A percentile compares a stretch with the other conserved stretches of the same genome.
Evolutionary conservation across 2,797 vertebrate species (phyloP).

Genomic region (Labroides dimidiatus): DNA sequence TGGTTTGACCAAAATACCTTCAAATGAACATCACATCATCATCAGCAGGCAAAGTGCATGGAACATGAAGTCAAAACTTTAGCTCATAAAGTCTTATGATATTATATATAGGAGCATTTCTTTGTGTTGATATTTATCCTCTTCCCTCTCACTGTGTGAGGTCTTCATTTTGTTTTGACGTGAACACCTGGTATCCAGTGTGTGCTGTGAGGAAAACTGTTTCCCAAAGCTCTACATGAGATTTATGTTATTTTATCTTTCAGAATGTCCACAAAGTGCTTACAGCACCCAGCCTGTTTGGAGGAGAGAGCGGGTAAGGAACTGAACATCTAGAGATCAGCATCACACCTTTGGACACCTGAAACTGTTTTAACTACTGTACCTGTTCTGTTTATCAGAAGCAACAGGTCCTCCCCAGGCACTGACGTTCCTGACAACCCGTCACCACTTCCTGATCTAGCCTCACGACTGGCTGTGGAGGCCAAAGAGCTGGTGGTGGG

Average conservation of each 20-base stretch:
- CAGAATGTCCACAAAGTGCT: conserved; percentile 92
- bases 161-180: too few relatives aligned
- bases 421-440: conserved; percentile 67
- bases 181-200: not conserved
- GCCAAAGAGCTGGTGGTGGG: conserved; percentile 87
- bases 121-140: too few relatives aligned
- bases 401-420: conserved; percentile 56
- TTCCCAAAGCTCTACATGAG: not conserved
- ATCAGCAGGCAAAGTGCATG: too few relatives aligned
- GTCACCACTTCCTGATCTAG: conserved; percentile 78
- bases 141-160: too few relatives aligned
- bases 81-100: too few relatives aligned
- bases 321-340: not conserved
- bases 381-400: conserved; percentile 46
- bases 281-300: conserved; percentile 77
- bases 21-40: too few relatives aligned
- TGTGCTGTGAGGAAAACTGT: not conserved
- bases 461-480: conserved; percentile 85
- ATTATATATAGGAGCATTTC: too few relatives aligned
- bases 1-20: too few relatives aligned
- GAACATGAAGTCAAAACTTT: too few relatives aligned
- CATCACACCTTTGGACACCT: not conserved
- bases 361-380: not conserved
- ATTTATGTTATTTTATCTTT: conserved; percentile 14
- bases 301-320: conserved; percentile 84